Percentiles rank a stretch among this genome's conserved stretches.
These are phyloP conservation scores for Shargacucullia verbasci DNA, from an alignment of 2,888 invertebrate genomes.

Conservation along the genomic window DNA sequence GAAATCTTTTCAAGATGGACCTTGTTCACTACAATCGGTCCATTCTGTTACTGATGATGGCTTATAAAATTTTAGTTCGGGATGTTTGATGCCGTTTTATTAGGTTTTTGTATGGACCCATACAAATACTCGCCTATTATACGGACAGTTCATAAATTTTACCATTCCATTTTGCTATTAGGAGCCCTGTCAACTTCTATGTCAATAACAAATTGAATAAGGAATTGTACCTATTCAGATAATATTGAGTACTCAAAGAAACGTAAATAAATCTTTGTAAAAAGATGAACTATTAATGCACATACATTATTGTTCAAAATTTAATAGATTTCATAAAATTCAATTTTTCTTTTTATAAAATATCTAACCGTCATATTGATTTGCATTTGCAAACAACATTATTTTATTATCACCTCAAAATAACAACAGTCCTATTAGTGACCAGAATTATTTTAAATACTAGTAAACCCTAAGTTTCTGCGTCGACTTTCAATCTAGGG, in stretches of 20 bases:
- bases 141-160: conserved; percentile 63
- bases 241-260: conserved; percentile 49
- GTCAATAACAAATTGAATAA: conserved; percentile 58
- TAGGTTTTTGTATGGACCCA: conserved; percentile 70
- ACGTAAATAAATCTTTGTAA: conserved; percentile 19
- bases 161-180: conserved; percentile 48
- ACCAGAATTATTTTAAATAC: neutral
- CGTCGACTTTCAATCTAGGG: conserved; percentile 35
- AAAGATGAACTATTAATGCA: conserved; percentile 28
- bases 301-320: no score
- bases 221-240: conserved; percentile 38
- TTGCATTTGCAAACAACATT: no score
- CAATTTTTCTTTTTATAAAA: no score
- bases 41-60: conserved; percentile 80
- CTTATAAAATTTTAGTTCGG: conserved; percentile 75
- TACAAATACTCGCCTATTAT: conserved; percentile 64
- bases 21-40: conserved; percentile 65
- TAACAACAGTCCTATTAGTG: no score
- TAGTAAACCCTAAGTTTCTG: no score
- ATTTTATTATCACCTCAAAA: no score
- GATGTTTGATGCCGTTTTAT: conserved; percentile 74
- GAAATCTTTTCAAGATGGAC: conserved; percentile 73
- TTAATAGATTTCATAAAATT: neutral
- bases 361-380: no score
- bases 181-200: conserved; percentile 53